Evolutionary conservation across 1,140 invertebrate genomes (phyloP).

Genomic region (Colletes latitarsis): DNA sequence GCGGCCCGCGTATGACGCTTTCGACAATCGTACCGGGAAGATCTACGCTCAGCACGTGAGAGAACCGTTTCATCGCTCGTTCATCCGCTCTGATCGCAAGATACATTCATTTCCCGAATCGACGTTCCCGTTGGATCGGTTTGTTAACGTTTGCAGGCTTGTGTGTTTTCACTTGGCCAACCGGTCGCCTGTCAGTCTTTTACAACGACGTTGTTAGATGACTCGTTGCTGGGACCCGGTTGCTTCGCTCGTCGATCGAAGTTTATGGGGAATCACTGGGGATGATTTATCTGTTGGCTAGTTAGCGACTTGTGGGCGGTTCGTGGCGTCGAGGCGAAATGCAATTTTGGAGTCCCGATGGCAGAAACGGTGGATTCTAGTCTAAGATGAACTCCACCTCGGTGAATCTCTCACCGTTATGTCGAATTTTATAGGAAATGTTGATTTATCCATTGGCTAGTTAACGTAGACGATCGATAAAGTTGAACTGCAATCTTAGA

Average conservation of each 20-base stretch:
- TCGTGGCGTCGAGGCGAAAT: too few relatives aligned
- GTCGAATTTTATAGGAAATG: too few relatives aligned
- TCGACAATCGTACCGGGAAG: neutral
- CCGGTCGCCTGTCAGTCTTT: slow-evolving; percentile 16
- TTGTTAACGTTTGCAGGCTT: slow-evolving; percentile 12
- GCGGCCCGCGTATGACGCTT: neutral
- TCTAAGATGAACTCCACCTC: too few relatives aligned
- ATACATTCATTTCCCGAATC: slow-evolving; percentile 21
- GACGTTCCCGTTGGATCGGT: slow-evolving; percentile 35
- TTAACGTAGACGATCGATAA: too few relatives aligned
- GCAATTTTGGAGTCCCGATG: too few relatives aligned
- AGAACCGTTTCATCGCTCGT: slow-evolving; percentile 20
- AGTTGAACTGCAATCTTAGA: too few relatives aligned
- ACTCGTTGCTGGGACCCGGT: neutral
- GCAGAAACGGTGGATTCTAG: too few relatives aligned
- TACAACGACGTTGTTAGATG: slow-evolving; percentile 9
- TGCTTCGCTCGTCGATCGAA: neutral
- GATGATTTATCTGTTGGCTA: neutral
- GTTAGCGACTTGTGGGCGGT: neutral
- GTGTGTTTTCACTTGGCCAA: slow-evolving; percentile 25
- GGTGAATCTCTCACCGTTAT: too few relatives aligned
- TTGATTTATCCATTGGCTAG: too few relatives aligned
- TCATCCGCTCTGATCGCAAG: neutral
- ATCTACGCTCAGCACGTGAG: slow-evolving; percentile 7
- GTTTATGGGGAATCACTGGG: neutral